These are phyloP conservation scores for Gobio occitaniae DNA, from an alignment of 2,797 vertebrate species.

Conservation along the genomic window DNA sequence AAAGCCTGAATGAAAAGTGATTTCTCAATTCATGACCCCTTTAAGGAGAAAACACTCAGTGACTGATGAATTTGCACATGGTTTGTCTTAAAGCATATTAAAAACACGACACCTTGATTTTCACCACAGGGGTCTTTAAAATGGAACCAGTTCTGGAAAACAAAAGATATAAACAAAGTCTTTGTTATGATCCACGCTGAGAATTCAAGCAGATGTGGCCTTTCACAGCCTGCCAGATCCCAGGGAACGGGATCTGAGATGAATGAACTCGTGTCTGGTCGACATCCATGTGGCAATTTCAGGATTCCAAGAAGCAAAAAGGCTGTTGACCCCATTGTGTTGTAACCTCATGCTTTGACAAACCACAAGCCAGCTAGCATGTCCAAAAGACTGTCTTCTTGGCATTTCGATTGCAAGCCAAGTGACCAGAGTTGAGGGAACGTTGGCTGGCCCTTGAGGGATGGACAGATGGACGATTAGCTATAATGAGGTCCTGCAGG, in stretches of 20 bases:
- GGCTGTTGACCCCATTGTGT: constrained; percentile 69
- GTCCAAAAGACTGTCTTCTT: constrained; percentile 61
- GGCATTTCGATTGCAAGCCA: constrained; percentile 61
- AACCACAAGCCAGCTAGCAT: constrained; percentile 40
- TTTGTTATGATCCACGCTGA: constrained; percentile 25
- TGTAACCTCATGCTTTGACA: constrained; percentile 33
- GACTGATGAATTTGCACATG: too few relatives aligned
- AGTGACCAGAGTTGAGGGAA: constrained; percentile 52
- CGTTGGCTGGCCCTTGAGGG: constrained; percentile 53
- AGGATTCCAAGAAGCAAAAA: constrained; percentile 60
- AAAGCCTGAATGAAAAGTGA: too few relatives aligned
- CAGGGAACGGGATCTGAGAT: constrained; percentile 66
- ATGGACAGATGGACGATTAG: constrained; percentile 76
- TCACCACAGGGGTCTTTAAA: neutral
- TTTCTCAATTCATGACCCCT: too few relatives aligned
- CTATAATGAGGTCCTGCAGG: constrained; percentile 74
- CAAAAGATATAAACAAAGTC: neutral
- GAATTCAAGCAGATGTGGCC: constrained; percentile 50
- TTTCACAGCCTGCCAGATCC: constrained; percentile 62
- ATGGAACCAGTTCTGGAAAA: neutral
- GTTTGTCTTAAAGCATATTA: too few relatives aligned
- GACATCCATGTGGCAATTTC: neutral
- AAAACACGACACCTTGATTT: too few relatives aligned
- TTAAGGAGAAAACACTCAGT: too few relatives aligned
- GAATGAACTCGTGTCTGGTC: constrained; percentile 58